These are phyloP conservation scores for Corydoras maculifer DNA, from an alignment of 2,113 vertebrate genomes.

Conservation along the genomic window DNA sequence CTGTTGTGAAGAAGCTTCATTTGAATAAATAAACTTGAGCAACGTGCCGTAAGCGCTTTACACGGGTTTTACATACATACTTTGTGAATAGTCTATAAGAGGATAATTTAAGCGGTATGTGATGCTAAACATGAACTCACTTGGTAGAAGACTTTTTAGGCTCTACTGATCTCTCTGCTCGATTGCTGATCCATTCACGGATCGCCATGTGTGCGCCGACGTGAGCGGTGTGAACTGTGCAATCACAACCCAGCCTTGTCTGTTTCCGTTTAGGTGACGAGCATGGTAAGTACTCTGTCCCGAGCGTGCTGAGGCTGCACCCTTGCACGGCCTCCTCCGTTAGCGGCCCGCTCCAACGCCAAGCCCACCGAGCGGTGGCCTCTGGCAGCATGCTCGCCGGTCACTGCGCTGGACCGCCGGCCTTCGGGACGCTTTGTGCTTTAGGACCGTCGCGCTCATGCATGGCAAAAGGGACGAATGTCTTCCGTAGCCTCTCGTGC, in stretches of 20 bases:
- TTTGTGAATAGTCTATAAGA: no score
- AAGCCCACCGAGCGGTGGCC: not conserved
- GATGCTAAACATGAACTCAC: no score
- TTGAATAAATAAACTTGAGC: no score
- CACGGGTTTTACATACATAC: no score
- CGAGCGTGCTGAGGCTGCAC: conserved; percentile 44
- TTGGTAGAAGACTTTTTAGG: no score
- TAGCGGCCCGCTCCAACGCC: no score
- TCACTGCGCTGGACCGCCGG: conserved; percentile 18
- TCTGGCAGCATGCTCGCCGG: conserved; percentile 71
- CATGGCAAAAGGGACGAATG: conserved; percentile 8
- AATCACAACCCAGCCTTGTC: conserved; percentile 63
- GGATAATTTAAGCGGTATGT: no score
- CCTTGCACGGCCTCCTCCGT: no score
- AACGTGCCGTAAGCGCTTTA: no score
- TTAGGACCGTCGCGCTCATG: not conserved
- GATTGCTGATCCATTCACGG: not conserved
- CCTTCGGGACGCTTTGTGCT: not conserved
- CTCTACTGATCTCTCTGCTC: no score
- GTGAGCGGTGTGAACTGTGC: conserved; percentile 12
- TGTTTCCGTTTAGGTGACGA: conserved; percentile 96
- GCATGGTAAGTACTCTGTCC: conserved; percentile 91
- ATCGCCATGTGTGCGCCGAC: conserved; percentile 5
- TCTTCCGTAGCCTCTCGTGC: conserved; percentile 18
- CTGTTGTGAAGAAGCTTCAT: no score